Conservation (phyloP, 2,113 vertebrate species). For the Indicator maculatus region DNA sequence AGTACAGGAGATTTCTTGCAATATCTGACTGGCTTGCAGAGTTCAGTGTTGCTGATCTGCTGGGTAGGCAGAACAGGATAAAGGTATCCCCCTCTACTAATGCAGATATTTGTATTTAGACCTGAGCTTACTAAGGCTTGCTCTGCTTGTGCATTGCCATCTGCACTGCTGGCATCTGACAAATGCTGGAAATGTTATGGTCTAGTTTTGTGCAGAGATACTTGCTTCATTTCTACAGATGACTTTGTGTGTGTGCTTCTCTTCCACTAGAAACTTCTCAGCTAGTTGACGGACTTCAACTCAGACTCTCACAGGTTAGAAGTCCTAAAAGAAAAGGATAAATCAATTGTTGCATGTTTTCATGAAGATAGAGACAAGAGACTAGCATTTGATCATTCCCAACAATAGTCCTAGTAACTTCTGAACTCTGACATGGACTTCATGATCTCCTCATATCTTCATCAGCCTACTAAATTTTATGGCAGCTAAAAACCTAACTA, state of each 20-base stretch:
- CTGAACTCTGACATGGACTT: not conserved
- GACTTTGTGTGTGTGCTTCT: rapidly evolving
- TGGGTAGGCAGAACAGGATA: not conserved
- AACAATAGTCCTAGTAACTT: not conserved
- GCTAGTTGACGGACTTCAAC: not conserved
- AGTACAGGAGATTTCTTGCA: not conserved
- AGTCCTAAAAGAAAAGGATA: not conserved
- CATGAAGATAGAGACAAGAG: not conserved
- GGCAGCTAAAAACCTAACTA: not conserved
- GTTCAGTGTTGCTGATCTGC: not conserved
- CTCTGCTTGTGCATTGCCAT: not conserved
- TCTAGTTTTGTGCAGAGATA: not conserved
- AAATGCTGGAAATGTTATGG: not conserved
- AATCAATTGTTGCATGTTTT: not conserved
- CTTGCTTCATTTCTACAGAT: not conserved
- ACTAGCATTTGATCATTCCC: not conserved
- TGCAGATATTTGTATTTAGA: not conserved
- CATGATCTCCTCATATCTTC: not conserved
- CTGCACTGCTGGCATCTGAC: not conserved
- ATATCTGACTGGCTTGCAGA: not conserved
- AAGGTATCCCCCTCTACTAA: not conserved
- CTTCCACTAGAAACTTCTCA: not conserved
- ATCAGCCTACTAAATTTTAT: not conserved
- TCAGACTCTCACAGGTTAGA: not conserved
- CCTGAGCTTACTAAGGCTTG: not conserved